Conservation (phyloP, 2,888 invertebrate species). For the Molorchus minor region DNA sequence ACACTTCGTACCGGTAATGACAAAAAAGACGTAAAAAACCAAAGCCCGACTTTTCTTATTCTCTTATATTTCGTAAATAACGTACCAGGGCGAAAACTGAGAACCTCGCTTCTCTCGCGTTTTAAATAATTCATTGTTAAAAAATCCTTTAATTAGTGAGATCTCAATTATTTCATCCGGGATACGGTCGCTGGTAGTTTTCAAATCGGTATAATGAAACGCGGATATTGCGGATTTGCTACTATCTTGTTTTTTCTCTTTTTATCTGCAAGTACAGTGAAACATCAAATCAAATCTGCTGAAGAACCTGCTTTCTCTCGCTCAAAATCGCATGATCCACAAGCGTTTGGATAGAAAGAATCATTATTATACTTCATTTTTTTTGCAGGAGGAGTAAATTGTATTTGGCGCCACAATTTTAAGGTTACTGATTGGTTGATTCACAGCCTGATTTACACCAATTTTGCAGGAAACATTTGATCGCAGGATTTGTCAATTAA, state of each 20-base stretch:
- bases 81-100: neutral
- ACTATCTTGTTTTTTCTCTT: neutral
- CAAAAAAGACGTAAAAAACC: constrained; percentile 51
- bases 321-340: too few relatives aligned
- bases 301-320: too few relatives aligned
- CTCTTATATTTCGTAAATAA: constrained; percentile 20
- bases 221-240: neutral
- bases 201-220: neutral
- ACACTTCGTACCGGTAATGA: constrained; percentile 54
- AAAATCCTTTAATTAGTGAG: constrained; percentile 17
- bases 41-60: constrained; percentile 39
- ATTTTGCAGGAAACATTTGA: too few relatives aligned
- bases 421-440: too few relatives aligned
- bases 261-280: too few relatives aligned
- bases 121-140: constrained; percentile 24
- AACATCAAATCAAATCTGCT: too few relatives aligned
- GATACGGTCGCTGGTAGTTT: neutral
- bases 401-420: too few relatives aligned
- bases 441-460: too few relatives aligned
- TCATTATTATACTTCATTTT: too few relatives aligned
- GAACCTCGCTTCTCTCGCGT: constrained; percentile 1
- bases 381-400: too few relatives aligned
- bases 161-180: constrained; percentile 5
- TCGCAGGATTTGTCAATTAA: too few relatives aligned
- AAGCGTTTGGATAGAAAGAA: too few relatives aligned